Conservation (phyloP, 1,140 invertebrate species). For the Tetranychus cinnabarinus region DNA sequence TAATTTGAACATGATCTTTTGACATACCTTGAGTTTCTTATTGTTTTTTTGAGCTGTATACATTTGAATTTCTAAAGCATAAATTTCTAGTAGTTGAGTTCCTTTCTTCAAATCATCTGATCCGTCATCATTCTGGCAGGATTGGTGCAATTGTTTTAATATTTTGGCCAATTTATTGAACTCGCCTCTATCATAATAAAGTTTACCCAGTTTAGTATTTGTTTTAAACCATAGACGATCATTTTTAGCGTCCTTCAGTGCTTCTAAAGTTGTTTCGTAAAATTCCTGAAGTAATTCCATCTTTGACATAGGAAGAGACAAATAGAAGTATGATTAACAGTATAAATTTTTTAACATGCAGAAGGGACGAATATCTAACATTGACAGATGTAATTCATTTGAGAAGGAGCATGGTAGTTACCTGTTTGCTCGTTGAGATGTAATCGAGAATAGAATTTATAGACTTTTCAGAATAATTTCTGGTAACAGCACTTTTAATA, state of each 20-base stretch:
- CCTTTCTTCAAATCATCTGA: slow-evolving; percentile 98
- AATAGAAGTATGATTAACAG: background rate
- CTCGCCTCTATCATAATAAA: slow-evolving; percentile 90
- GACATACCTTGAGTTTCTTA: slow-evolving; percentile 65
- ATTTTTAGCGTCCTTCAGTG: slow-evolving; percentile 94
- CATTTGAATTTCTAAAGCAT: slow-evolving; percentile 99
- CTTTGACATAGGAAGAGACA: slow-evolving; percentile 25
- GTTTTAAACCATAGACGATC: slow-evolving; percentile 99
- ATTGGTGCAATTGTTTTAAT: slow-evolving; percentile 85
- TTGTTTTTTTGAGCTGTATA: slow-evolving; percentile 99
- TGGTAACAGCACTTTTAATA: slow-evolving; percentile 92
- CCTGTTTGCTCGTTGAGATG: slow-evolving; percentile 96
- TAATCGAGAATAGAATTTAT: slow-evolving; percentile 99
- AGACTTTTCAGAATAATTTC: slow-evolving; percentile 98
- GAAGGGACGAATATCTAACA: too few species aligned
- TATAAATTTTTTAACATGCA: background rate
- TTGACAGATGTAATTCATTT: too few species aligned
- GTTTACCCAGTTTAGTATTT: slow-evolving; percentile 88
- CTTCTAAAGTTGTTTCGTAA: slow-evolving; percentile 95
- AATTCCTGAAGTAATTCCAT: slow-evolving; percentile 99
- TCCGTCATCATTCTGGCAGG: slow-evolving; percentile 97
- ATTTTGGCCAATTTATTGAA: slow-evolving; percentile 87
- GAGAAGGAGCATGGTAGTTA: slow-evolving; percentile 23
- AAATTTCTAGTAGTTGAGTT: slow-evolving; percentile 91
- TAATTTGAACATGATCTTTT: background rate